Conservation (phyloP, 2,888 invertebrate species). For the Agrochola lota region DNA sequence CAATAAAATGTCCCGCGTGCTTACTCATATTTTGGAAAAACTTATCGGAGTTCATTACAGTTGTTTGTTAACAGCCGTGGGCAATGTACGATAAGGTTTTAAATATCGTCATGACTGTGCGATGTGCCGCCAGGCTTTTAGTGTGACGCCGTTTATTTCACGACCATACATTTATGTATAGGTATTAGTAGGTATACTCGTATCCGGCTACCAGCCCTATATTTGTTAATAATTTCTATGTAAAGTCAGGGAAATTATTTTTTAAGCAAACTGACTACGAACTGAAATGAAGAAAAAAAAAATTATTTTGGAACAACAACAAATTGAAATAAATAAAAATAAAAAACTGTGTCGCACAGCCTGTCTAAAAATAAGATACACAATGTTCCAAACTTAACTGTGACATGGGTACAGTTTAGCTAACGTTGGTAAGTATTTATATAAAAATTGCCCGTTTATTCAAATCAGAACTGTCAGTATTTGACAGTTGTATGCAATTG, state of each 20-base stretch:
- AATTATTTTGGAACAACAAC: no score
- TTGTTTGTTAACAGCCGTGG: constrained; percentile 20
- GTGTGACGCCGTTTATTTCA: constrained; percentile 1
- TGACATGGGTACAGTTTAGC: no score
- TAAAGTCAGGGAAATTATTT: neutral
- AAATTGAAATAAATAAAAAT: no score
- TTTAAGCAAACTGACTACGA: neutral
- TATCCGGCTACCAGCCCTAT: neutral
- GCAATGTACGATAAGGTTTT: constrained; percentile 30
- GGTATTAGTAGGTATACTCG: neutral
- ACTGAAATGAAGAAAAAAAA: no score
- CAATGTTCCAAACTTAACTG: no score
- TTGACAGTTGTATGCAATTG: neutral
- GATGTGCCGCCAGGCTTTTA: constrained; percentile 20
- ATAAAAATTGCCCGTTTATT: neutral
- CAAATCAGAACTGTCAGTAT: neutral
- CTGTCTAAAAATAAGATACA: no score
- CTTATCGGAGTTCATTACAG: constrained; percentile 26
- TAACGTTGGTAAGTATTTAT: no score
- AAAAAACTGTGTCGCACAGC: no score
- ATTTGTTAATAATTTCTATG: neutral
- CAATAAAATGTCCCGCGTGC: constrained; percentile 17
- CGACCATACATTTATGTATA: neutral
- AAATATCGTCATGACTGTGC: constrained; percentile 15
- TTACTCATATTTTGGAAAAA: constrained; percentile 23